Base-by-base conservation (phyloP, 2,797 vertebrate genomes). In the Anas capensis region DNA sequence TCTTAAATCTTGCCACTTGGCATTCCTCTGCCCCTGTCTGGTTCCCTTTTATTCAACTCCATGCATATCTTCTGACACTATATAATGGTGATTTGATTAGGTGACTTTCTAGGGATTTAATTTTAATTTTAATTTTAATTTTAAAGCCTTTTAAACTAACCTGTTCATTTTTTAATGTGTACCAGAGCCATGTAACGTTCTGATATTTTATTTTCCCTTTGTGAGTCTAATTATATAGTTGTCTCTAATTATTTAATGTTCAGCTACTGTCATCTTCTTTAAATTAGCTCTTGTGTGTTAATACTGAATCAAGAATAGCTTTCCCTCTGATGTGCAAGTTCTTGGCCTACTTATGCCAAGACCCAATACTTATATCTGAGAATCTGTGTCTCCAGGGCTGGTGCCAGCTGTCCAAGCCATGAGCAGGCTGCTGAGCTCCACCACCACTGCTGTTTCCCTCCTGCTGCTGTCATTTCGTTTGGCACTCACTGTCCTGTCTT, bases 1-100 rank as follows among this genome's bases (percentile, higher is more conserved):
- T 94, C 88, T 80, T 94, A 92, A 95, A 92, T 90, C 90, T 85
- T 92, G 75, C 60, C 93, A 75, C 71, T 92, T 93, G 71, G 75
- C 81, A 94, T 94, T 95, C 68, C 86, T 88, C 73, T 73, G 70
- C 70, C 82, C 51, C 51, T 4, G 34, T 48, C 60, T 88, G 71
- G 31, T 73, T 92, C 81, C 38, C 62, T 57, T 79, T 81, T 72
- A 73, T 77, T 84, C 66, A 88, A 10, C 51, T 17, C 9, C 61
- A 56, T 65, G 48, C 51, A 19, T 93, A 80, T 73, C 86, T 92
- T 84, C 71, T 66, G 65, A 70, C n/a, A 68, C 44, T 38, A 19
- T 26, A 9, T 6, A 79, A 69, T 66, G 51, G 20, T 75, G 69
- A 40, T 90, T 53, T 33, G 42, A 62, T 57, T 69, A 44, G 29